Evolutionary conservation across 1,140 invertebrate genomes (phyloP), one percentile per base, ranked within the genome.

Genomic region (Cherax quadricarinatus): DNA sequence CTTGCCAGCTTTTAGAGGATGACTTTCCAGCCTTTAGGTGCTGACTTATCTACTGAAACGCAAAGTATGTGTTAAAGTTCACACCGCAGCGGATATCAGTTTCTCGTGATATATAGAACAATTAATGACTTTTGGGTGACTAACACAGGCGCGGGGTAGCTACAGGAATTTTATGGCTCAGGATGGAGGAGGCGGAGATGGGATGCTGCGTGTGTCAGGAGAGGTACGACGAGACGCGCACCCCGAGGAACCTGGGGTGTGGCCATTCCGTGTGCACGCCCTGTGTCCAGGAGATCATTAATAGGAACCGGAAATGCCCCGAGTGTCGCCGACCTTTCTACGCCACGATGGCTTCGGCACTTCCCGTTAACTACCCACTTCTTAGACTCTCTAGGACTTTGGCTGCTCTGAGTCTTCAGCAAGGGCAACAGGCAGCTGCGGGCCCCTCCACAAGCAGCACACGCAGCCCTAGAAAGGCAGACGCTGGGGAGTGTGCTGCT

Each of bases 241-340:
- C n/a, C 88, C 88, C 80, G 41, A 73, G 82, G 60, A 89, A 89
- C 88, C 80, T 89, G 16, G 88, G 88, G 21, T 89, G 88, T 30
- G 88, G 88, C 62, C 88, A 89, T 66, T 62, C 88, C 41, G 88
- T 89, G 7, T 89, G 88, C 49, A 83, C 88, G 18, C 49, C 66
- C 24, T 89, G 88, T 41, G 81, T 89, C 14, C 78, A 89, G 49
- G 51, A 89, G 66, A 82, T 89, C 62, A 89, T 89, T 81, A 89
- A 83, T 81, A 89, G 81, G 48, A 83, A 83, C 81, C 88, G 88
- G 7, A 89, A 89, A 53, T 89, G 88, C 49, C 88, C 88, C 5
- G 88, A 89, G 81, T 89, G 88, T 62, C 88, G 88, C 49, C 88
- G 88, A 18, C 88, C 88, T n/a, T 89, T 89, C 81, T 89, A 89